Evolutionary conservation across 2,113 vertebrate species (phyloP).

Genomic region (Ageneiosus marmoratus): DNA sequence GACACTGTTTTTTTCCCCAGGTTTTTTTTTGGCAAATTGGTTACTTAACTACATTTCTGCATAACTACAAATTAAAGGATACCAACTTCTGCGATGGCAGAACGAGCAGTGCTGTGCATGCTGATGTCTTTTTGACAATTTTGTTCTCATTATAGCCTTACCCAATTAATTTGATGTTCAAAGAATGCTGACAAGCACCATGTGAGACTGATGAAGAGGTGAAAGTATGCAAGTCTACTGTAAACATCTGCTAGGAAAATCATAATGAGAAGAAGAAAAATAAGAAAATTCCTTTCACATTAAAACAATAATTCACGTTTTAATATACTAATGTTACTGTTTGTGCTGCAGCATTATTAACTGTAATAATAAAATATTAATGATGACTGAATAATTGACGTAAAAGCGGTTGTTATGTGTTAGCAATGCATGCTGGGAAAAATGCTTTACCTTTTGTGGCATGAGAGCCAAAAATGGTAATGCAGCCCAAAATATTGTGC

Average conservation of each 20-base stretch:
- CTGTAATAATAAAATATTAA: slow-evolving; percentile 35
- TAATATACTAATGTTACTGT: neutral
- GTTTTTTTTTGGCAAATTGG: neutral
- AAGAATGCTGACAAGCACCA: slow-evolving; percentile 2
- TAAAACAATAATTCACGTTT: neutral
- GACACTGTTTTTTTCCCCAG: neutral
- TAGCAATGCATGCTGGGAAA: slow-evolving; percentile 1
- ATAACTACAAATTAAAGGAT: neutral
- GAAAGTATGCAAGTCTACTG: slow-evolving; percentile 2
- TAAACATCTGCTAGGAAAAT: slow-evolving; percentile 27
- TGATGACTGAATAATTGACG: slow-evolving; percentile 6
- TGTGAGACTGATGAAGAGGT: slow-evolving; percentile 16
- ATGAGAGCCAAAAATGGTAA: slow-evolving; percentile 44
- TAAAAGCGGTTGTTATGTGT: slow-evolving; percentile 25
- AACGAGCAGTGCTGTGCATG: neutral
- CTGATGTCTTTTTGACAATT: slow-evolving; percentile 3
- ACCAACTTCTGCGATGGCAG: neutral
- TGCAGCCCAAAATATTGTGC: slow-evolving; percentile 50
- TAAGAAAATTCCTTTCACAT: neutral
- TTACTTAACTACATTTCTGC: neutral
- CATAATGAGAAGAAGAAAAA: slow-evolving; percentile 6
- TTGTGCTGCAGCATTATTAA: slow-evolving; percentile 29
- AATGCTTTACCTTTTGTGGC: neutral
- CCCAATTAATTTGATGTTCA: slow-evolving; percentile 19
- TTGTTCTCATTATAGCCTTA: slow-evolving; percentile 9